A percentile compares a stretch with the other conserved stretches of the same genome.
Evolutionary conservation across 1,140 invertebrate genomes (phyloP).

Genomic region (Leptopilina clavipes): DNA sequence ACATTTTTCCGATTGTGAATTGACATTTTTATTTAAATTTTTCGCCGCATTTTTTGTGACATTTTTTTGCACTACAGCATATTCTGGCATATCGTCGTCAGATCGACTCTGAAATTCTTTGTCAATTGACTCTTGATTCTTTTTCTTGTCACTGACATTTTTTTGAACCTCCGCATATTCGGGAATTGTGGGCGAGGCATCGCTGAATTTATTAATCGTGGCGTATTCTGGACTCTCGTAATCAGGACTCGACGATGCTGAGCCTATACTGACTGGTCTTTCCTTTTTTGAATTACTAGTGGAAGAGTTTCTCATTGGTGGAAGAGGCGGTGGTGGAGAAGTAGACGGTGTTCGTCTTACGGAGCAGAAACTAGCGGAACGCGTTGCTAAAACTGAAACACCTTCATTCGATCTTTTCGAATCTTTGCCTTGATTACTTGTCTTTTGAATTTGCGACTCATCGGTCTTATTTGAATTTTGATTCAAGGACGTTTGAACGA

Average conservation of each 20-base stretch:
- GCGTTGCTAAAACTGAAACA: constrained; percentile 53
- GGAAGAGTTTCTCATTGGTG: constrained; percentile 67
- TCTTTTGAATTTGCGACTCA: constrained; percentile 44
- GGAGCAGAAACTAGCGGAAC: constrained; percentile 69
- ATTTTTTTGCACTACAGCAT: constrained; percentile 69
- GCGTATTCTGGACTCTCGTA: constrained; percentile 67
- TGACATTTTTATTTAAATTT: constrained; percentile 46
- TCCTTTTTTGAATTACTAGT: constrained; percentile 58
- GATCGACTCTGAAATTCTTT: neutral
- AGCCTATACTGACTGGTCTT: constrained; percentile 61
- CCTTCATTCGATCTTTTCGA: constrained; percentile 47
- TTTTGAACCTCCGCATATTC: constrained; percentile 72
- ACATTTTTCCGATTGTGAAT: constrained; percentile 33
- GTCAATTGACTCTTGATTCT: constrained; percentile 12
- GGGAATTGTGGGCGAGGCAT: constrained; percentile 64
- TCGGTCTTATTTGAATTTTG: constrained; percentile 60
- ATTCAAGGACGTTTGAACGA: constrained; percentile 68
- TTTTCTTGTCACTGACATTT: constrained; percentile 47
- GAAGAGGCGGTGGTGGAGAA: constrained; percentile 64
- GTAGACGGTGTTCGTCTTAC: constrained; percentile 58
- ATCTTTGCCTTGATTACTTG: constrained; percentile 51
- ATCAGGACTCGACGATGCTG: constrained; percentile 57
- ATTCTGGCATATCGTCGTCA: constrained; percentile 63
- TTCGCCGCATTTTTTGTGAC: constrained; percentile 52
- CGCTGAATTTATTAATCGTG: constrained; percentile 66